These are phyloP conservation scores for Acanthosoma haemorrhoidale DNA, from an alignment of 2,888 invertebrate species.

Conservation along the genomic window DNA sequence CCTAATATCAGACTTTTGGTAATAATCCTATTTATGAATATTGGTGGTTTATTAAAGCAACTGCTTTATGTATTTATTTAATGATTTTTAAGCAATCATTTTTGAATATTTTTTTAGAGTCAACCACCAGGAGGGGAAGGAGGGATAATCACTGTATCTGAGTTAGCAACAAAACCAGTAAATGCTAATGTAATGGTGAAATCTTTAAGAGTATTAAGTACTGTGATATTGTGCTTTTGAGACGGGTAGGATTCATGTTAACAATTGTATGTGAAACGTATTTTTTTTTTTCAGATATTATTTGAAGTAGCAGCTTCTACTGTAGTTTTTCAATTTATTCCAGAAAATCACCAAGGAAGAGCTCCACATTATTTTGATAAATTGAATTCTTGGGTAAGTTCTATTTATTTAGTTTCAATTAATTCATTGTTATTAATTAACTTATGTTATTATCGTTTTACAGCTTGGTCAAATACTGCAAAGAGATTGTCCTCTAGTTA, in stretches of 20 bases:
- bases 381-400: constrained; percentile 66
- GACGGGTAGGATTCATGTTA: not conserved
- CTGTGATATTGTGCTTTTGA: not conserved
- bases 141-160: constrained; percentile 56
- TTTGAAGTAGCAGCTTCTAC: constrained; percentile 71
- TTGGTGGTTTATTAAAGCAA: constrained; percentile 19
- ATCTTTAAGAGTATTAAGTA: not conserved
- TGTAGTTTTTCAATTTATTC: constrained; percentile 82
- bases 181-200: constrained; percentile 53
- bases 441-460: constrained; percentile 24
- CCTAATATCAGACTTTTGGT: constrained; percentile 67
- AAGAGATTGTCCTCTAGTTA: constrained; percentile 74
- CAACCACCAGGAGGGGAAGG: constrained; percentile 72
- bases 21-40: no score
- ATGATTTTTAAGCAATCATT: constrained; percentile 11
- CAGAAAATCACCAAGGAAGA: constrained; percentile 48
- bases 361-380: constrained; percentile 74
- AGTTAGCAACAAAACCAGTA: constrained; percentile 57
- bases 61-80: not conserved
- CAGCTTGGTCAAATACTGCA: constrained; percentile 83
- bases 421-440: not conserved
- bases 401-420: not conserved
- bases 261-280: not conserved
- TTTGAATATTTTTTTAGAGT: constrained; percentile 54
- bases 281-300: constrained; percentile 43